These are phyloP conservation scores for Cariama cristata DNA, from an alignment of 2,113 vertebrate genomes.

Conservation along the genomic window DNA sequence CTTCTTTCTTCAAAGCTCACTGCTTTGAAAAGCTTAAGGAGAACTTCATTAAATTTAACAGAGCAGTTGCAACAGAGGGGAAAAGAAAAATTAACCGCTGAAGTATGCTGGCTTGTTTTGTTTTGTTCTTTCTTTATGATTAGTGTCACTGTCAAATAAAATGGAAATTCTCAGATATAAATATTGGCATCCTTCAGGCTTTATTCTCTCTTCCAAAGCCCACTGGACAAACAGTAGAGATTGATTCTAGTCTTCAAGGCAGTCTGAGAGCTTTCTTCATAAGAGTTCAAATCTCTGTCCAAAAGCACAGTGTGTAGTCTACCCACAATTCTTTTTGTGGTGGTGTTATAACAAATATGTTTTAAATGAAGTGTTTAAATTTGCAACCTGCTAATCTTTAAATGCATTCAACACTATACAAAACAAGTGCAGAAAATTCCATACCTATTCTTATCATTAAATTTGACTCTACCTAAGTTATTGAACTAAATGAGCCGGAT, in stretches of 20 bases:
- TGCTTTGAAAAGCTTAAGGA: not conserved
- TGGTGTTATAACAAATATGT: not conserved
- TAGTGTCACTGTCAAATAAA: not conserved
- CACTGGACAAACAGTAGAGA: not conserved
- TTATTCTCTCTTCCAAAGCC: not conserved
- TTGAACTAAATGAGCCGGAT: conserved; percentile 13
- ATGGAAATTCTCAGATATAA: not conserved
- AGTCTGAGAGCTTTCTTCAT: not conserved
- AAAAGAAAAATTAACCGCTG: conserved; percentile 4
- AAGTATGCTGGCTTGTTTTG: not conserved
- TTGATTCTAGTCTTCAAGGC: not conserved
- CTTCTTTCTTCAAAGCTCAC: not conserved
- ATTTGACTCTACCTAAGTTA: not conserved
- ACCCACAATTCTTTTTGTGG: not conserved
- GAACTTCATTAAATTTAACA: not conserved
- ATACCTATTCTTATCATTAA: not conserved
- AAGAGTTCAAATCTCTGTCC: not conserved
- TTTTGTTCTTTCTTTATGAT: not conserved
- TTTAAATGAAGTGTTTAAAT: conserved; percentile 8
- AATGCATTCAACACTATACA: not conserved
- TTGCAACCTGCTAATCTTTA: not conserved
- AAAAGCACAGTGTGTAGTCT: not conserved
- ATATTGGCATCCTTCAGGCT: not conserved
- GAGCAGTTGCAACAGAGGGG: not conserved
- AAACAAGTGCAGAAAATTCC: not conserved